phyloP scores from a whole-genome alignment of 2,888 invertebrate genomes.

The Boloria euphrosyne region DNA sequence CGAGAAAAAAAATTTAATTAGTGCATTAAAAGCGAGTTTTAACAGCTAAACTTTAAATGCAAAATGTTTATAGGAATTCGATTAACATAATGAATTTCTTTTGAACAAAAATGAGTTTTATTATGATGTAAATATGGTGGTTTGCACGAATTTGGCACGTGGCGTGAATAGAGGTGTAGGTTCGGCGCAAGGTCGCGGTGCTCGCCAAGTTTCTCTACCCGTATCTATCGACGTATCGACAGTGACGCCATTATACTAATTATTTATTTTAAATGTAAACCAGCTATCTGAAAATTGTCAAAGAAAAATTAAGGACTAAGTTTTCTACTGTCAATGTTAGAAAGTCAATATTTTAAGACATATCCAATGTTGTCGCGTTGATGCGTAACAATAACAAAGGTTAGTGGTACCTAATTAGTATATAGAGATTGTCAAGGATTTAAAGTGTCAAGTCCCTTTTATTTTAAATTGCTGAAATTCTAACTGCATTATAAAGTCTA shows the following conservation, averaged over 20 bases:
- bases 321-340: too few species aligned
- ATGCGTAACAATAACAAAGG: too few species aligned
- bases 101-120: constrained; percentile 5
- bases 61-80: constrained; percentile 4
- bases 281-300: background rate
- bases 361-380: too few species aligned
- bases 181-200: constrained; percentile 34
- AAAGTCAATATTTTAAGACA: too few species aligned
- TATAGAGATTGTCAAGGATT: too few species aligned
- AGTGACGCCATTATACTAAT: background rate
- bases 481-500: too few species aligned
- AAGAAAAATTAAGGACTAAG: background rate
- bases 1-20: too few species aligned
- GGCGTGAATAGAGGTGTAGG: constrained; percentile 24
- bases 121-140: constrained; percentile 1
- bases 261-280: background rate
- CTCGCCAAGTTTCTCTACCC: constrained; percentile 40
- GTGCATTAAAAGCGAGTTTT: too few species aligned
- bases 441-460: too few species aligned
- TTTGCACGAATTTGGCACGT: background rate
- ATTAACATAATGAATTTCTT: background rate
- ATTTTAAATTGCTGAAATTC: too few species aligned
- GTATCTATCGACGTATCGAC: constrained; percentile 18
- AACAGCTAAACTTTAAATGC: too few species aligned
- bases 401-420: too few species aligned